Evolutionary conservation across 2,888 invertebrate genomes (phyloP), one percentile per base, ranked within the genome.

Genomic region (Lobophora halterata): DNA sequence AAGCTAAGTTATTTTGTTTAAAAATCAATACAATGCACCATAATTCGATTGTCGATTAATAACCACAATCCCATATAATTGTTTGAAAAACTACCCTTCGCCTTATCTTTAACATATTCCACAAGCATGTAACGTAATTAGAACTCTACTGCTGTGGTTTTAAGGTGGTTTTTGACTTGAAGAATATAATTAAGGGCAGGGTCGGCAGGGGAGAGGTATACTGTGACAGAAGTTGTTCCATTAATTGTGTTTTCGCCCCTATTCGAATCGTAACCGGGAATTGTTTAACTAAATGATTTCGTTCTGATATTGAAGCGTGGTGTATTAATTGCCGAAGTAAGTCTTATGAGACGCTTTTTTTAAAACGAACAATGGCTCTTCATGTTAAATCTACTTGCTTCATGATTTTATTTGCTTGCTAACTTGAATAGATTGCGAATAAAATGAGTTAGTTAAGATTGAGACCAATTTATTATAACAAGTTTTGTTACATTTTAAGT

Each of bases 171-270:
- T 43, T 30, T 24, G 7, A 5, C 1, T 13, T 10, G 17, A 2
- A 1, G 5, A n/a, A 5, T 30, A 53, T 65, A 70, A 71, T 73
- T 68, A 74, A 68, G 72, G 76, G 65, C 65, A 67, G 58, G 58
- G 61, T 62, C 18, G 19, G 19, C n/a, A 27, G 42, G 31, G 50
- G 52, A 53, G 59, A 55, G 50, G 52, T 52, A 43, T 49, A 46
- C 59, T 59, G 68, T 74, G 80, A 82, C 79, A 81, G 74, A 81
- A 79, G 75, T 77, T 74, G 70, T 58, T 57, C 75, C 70, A 79
- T 81, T 80, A 82, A 83, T 82, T 81, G 78, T 67, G 70, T 73
- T 71, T 71, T 74, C 74, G 65, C 71, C 78, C 78, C 72, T 75
- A 75, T 64, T 54, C 60, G 62, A 63, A 69, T 67, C 65, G 64